A percentile compares a stretch with the other conserved stretches of the same genome.
Conservation (phyloP, 2,113 vertebrate genomes). For the Hipposideros armiger region DNA sequence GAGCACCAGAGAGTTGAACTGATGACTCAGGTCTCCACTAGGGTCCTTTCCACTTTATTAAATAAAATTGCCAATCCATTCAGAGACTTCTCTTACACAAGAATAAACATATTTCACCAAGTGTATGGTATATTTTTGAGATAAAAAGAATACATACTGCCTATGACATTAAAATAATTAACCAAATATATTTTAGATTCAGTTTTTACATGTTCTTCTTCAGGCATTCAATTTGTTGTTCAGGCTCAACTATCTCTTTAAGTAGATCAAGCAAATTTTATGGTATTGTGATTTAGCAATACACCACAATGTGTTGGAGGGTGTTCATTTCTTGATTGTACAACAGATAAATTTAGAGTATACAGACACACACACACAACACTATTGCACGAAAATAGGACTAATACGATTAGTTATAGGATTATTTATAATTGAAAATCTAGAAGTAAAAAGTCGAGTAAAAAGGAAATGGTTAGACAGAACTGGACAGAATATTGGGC, state of each 20-base stretch:
- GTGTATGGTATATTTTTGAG: background rate
- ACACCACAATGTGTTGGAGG: background rate
- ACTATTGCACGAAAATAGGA: background rate
- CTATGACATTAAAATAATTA: background rate
- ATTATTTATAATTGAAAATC: conserved; percentile 8
- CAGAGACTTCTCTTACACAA: background rate
- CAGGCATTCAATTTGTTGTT: background rate
- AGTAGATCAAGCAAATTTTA: background rate
- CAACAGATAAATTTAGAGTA: background rate
- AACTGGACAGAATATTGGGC: background rate
- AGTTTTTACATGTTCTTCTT: conserved; percentile 13
- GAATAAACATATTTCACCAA: conserved; percentile 10
- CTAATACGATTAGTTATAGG: background rate
- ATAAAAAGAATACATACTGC: background rate
- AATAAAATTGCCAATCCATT: background rate
- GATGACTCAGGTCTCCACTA: background rate
- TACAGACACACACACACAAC: background rate
- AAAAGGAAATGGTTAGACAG: conserved; percentile 33
- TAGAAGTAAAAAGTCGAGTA: background rate
- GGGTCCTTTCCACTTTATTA: background rate
- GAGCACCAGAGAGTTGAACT: background rate
- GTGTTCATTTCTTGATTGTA: conserved; percentile 12
- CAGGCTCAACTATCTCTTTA: background rate
- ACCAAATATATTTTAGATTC: background rate
- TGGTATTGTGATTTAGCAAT: conserved; percentile 3